A percentile compares a stretch with the other conserved stretches of the same genome.
phyloP scores from a whole-genome alignment of 1,140 invertebrate species.

The Holotrichia oblita region DNA sequence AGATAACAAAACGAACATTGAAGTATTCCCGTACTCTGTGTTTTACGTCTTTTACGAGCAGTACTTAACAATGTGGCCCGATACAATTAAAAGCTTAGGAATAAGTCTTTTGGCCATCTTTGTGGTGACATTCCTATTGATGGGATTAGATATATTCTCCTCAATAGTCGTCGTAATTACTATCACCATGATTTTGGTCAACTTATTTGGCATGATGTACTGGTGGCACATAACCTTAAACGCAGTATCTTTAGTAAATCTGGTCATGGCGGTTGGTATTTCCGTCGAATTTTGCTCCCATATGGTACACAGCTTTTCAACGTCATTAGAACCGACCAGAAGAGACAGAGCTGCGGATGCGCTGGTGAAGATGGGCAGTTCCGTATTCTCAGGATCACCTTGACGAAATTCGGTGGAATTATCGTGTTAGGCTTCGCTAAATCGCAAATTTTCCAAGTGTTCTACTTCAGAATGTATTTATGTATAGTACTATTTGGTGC shows the following conservation, averaged over 20 bases:
- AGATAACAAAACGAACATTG: constrained; percentile 53
- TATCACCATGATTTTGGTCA: constrained; percentile 93
- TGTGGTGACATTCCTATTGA: constrained; percentile 91
- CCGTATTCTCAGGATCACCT: constrained; percentile 95
- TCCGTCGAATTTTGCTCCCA: constrained; percentile 99
- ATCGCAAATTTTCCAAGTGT: constrained; percentile 96
- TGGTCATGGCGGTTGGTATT: constrained; percentile 99
- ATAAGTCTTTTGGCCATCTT: constrained; percentile 93
- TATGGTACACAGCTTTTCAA: constrained; percentile 91
- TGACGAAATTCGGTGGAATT: constrained; percentile 97
- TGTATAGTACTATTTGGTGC: constrained; percentile 96
- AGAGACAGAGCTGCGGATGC: constrained; percentile 83
- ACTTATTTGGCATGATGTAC: constrained; percentile 96
- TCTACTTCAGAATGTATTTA: constrained; percentile 99
- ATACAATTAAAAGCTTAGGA: constrained; percentile 86
- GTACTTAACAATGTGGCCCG: constrained; percentile 95
- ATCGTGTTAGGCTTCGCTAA: constrained; percentile 95
- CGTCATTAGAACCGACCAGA: constrained; percentile 76
- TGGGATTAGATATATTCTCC: constrained; percentile 92
- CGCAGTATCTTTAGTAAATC: constrained; percentile 96
- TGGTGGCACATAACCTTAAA: constrained; percentile 96
- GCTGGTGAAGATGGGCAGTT: constrained; percentile 92
- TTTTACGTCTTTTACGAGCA: constrained; percentile 99
- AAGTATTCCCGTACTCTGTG: constrained; percentile 91
- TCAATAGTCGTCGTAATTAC: constrained; percentile 90